Conservation (phyloP, 2,113 vertebrate genomes). For the Eulemur rufifrons region DNA sequence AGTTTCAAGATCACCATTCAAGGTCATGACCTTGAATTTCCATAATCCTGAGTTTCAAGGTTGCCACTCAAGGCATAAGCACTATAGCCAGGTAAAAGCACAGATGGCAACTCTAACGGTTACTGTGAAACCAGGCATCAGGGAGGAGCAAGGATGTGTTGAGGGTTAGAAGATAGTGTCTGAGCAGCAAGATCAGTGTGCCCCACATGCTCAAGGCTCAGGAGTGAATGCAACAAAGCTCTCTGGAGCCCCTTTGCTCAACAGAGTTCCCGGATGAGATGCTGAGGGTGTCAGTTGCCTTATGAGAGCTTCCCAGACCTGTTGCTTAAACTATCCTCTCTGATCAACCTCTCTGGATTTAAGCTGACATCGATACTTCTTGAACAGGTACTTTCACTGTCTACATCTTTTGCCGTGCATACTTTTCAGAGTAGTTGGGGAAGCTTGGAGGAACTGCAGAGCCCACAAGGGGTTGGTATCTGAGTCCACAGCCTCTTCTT, state of each 20-base stretch:
- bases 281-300: not conserved
- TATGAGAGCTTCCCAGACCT: not conserved
- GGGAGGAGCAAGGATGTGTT: not conserved
- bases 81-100: not conserved
- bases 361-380: not conserved
- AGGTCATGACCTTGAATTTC: not conserved
- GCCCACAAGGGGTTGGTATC: not conserved
- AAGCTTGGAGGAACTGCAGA: not conserved
- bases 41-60: not conserved
- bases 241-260: not conserved
- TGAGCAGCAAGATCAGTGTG: not conserved
- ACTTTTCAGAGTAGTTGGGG: not conserved
- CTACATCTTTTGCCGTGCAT: not conserved
- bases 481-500: not conserved
- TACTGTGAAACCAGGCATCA: not conserved
- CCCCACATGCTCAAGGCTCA: not conserved
- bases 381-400: not conserved
- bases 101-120: not conserved
- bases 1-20: conserved; percentile 1
- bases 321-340: not conserved
- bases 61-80: not conserved
- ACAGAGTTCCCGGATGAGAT: not conserved
- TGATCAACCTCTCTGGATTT: not conserved
- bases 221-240: not conserved
- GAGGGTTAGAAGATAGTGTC: not conserved